These are phyloP conservation scores for Phanerotoma sp. DNA, from an alignment of 2,888 invertebrate genomes.

Conservation along the genomic window DNA sequence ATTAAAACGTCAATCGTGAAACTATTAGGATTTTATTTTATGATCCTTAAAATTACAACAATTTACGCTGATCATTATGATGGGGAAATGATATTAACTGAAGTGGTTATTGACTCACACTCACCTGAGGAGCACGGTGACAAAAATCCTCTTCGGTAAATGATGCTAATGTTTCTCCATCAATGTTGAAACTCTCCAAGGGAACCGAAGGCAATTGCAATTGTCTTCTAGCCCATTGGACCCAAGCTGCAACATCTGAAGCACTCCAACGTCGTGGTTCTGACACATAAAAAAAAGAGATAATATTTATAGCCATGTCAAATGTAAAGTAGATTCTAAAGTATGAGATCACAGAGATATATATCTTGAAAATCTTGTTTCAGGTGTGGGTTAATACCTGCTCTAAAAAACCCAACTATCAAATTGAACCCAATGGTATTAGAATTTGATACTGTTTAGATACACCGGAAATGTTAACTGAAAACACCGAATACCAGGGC, in stretches of 20 bases:
- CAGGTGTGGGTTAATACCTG: neutral
- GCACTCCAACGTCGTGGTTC: slow-evolving; percentile 88
- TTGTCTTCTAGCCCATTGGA: slow-evolving; percentile 83
- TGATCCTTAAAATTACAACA: no score
- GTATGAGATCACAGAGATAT: no score
- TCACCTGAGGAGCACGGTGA: slow-evolving; percentile 79
- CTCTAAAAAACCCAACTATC: neutral
- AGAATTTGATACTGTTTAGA: neutral
- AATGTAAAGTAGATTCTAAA: neutral
- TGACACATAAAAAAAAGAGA: slow-evolving; percentile 51
- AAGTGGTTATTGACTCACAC: no score
- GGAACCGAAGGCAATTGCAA: slow-evolving; percentile 73
- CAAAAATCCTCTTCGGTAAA: slow-evolving; percentile 85
- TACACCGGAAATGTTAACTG: slow-evolving; percentile 18
- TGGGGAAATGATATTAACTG: no score
- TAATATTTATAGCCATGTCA: slow-evolving; percentile 2
- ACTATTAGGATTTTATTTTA: neutral
- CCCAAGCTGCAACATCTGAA: slow-evolving; percentile 85
- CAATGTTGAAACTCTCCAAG: slow-evolving; percentile 76
- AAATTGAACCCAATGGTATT: no score
- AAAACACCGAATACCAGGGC: slow-evolving; percentile 23
- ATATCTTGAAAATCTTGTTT: neutral
- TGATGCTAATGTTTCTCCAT: slow-evolving; percentile 73
- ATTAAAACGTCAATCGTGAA: slow-evolving; percentile 4
- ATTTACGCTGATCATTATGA: no score